Evolutionary conservation across 2,888 invertebrate genomes (phyloP).

Genomic region (Apotomis betuletana): DNA sequence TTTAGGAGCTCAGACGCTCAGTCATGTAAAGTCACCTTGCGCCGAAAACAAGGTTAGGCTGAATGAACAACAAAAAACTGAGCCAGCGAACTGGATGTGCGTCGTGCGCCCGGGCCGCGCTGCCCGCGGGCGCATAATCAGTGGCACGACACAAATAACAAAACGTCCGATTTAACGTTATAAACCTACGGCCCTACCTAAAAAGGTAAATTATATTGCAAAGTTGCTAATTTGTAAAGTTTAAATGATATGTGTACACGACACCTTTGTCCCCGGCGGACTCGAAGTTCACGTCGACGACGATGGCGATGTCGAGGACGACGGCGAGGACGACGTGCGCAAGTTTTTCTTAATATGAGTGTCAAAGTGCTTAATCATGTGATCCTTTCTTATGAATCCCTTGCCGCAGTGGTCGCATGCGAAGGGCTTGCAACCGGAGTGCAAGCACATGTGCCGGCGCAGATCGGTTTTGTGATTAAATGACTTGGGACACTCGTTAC

Average conservation of each 20-base stretch:
- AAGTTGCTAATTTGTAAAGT: slow-evolving; percentile 49
- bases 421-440: slow-evolving; percentile 93
- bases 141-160: slow-evolving; percentile 44
- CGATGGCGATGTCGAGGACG: slow-evolving; percentile 58
- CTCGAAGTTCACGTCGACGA: slow-evolving; percentile 46
- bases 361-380: slow-evolving; percentile 94
- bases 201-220: slow-evolving; percentile 54
- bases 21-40: slow-evolving; percentile 82
- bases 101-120: slow-evolving; percentile 50
- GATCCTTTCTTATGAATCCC: slow-evolving; percentile 95
- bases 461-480: slow-evolving; percentile 96
- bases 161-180: slow-evolving; percentile 50
- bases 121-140: slow-evolving; percentile 42
- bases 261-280: slow-evolving; percentile 44
- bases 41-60: slow-evolving; percentile 76
- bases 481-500: slow-evolving; percentile 92
- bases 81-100: slow-evolving; percentile 65
- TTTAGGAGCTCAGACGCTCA: slow-evolving; percentile 78
- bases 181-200: slow-evolving; percentile 52
- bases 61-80: slow-evolving; percentile 78
- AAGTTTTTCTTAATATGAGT: slow-evolving; percentile 88
- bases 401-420: slow-evolving; percentile 92
- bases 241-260: slow-evolving; percentile 64
- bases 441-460: slow-evolving; percentile 92
- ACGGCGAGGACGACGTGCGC: slow-evolving; percentile 63